These are phyloP conservation scores for Calliphora vomitoria DNA, from an alignment of 2,888 invertebrate genomes.

Conservation along the genomic window DNA sequence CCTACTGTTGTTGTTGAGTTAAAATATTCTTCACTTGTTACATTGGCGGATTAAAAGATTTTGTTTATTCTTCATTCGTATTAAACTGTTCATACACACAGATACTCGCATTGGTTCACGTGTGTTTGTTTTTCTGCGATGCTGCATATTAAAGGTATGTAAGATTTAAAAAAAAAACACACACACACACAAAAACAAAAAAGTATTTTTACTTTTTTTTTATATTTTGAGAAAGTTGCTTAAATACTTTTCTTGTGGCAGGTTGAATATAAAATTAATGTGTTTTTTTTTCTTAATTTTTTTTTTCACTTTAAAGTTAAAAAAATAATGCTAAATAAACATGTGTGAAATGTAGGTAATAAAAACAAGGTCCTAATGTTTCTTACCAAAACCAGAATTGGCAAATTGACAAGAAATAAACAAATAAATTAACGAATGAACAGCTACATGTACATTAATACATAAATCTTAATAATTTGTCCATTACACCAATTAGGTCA, in stretches of 20 bases:
- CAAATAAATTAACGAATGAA: neutral
- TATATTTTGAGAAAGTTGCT: conserved; percentile 69
- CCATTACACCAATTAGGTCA: conserved; percentile 6
- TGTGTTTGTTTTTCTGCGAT: conserved; percentile 44
- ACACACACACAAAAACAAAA: conserved; percentile 28
- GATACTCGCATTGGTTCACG: neutral
- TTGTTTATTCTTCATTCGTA: conserved; percentile 50
- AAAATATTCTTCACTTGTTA: conserved; percentile 64
- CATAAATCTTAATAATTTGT: conserved; percentile 4
- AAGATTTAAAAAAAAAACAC: conserved; percentile 34
- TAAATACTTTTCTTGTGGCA: conserved; percentile 63
- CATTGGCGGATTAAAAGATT: conserved; percentile 40
- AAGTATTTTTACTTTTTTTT: conserved; percentile 48
- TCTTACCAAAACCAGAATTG: neutral
- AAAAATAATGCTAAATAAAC: conserved; percentile 44
- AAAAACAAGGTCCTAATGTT: neutral
- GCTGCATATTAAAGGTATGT: conserved; percentile 68
- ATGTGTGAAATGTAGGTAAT: conserved; percentile 23
- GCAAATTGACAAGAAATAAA: conserved; percentile 19
- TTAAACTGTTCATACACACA: conserved; percentile 6
- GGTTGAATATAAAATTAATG: conserved; percentile 65
- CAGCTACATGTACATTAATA: neutral
- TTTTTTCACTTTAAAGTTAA: conserved; percentile 3
- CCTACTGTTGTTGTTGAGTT: conserved; percentile 1
- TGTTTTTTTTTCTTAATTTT: conserved; percentile 32